Base-by-base conservation (phyloP, 1,140 invertebrate genomes). In the Chironomus striatipennis region DNA sequence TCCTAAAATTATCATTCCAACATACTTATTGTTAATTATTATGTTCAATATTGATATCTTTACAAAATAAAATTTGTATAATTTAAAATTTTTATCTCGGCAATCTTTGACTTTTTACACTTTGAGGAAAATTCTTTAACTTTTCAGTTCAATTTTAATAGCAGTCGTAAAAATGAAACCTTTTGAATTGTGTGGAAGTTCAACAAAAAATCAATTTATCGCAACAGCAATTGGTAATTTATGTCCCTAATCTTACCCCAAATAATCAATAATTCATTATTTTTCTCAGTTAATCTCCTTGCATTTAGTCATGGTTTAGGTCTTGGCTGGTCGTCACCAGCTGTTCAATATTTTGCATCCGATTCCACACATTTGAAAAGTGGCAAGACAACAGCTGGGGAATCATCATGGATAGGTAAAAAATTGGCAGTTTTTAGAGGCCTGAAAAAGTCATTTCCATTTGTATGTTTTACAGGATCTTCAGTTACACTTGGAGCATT, bases 281-380 rank as follows among this genome's bases (percentile, higher is more conserved):
- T 24, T 79, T 78, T 20, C n/a, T n/a, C 76, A 80, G 79, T 78
- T 2, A 79, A 79, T 12, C 75, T 80, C 21, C 78, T 79, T 43
- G 79, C 79, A 9, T 79, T 80, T 73, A 78, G 78, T 12, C 79
- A 79, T 65, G 79, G 79, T 3, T 79, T 78, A 17, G 78, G 78
- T 73, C 78, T 80, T 9, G 79, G 79, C 17, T 80, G 79, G 79
- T 70, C 79, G 15, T 80, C 79, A 0, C 79, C 79, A 1, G 78
- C 78, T 77, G 75, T 77, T 0, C 77, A 76, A 6, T 74, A 79
- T 15, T 76, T 80, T 10, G 78, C 77, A 72, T 77, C 78, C 0
- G 34, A 64, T 0, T 65, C 74, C 0, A 76, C 77, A 0, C 79
- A 78, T 64, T 42, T 77, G n/a, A 67, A 70, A 70, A n/a, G n/a